Conservation (phyloP, 2,797 vertebrate genomes). For the Rallus crepitans region DNA sequence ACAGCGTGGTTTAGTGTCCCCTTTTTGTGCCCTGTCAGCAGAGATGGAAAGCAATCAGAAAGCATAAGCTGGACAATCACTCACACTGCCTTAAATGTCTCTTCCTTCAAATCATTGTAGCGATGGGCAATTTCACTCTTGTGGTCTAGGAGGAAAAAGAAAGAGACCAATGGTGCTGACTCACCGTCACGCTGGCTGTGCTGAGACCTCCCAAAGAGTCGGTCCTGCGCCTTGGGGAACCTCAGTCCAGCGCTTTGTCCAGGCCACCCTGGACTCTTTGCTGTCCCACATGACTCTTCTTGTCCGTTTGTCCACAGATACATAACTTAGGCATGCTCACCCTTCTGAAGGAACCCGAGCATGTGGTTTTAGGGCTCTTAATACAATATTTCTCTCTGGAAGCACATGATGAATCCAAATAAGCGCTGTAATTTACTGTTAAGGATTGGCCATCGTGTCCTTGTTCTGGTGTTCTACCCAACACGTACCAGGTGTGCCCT, state of each 20-base stretch:
- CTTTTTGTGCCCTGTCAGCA: neutral
- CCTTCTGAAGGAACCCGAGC: neutral
- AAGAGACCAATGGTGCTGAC: neutral
- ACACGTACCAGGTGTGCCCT: neutral
- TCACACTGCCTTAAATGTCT: constrained; percentile 61
- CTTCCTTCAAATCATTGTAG: constrained; percentile 53
- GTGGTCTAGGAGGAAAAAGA: constrained; percentile 18
- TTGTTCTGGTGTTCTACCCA: neutral
- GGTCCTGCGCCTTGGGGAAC: accelerated
- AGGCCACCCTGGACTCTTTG: neutral
- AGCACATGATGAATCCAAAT: neutral
- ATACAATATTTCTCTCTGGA: too few relatives aligned
- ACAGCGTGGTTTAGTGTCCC: neutral
- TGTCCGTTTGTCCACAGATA: neutral
- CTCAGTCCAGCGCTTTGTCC: neutral
- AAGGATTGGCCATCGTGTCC: neutral
- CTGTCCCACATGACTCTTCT: neutral
- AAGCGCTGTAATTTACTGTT: neutral
- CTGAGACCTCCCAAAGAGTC: neutral
- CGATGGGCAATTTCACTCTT: constrained; percentile 63
- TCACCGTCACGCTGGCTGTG: neutral
- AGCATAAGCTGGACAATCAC: neutral
- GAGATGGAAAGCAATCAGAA: neutral
- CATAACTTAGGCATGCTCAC: accelerated
- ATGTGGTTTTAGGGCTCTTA: neutral